Percentiles rank a stretch among this genome's conserved stretches.
These are phyloP conservation scores for Pseudeuparius sepicola DNA, from an alignment of 2,888 invertebrate species.

Conservation along the genomic window DNA sequence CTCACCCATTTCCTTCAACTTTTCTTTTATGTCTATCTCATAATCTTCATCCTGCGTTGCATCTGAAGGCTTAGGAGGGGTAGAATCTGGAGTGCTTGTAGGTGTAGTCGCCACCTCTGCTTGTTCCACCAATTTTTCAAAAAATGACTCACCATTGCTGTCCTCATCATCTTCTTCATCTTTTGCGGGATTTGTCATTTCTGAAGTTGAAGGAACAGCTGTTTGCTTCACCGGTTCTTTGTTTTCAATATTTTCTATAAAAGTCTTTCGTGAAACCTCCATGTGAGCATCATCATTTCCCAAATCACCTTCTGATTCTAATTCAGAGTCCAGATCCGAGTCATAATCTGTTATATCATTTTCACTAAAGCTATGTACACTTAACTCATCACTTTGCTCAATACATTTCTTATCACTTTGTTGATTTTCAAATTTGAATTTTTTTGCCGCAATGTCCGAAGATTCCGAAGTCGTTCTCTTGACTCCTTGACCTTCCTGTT, in stretches of 20 bases:
- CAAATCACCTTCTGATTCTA: slow-evolving; percentile 38
- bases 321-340: slow-evolving; percentile 33
- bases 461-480: slow-evolving; percentile 23
- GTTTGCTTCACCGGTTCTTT: no score
- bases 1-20: slow-evolving; percentile 52
- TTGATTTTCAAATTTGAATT: slow-evolving; percentile 27
- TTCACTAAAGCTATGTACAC: slow-evolving; percentile 30
- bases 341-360: slow-evolving; percentile 37
- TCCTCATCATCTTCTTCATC: slow-evolving; percentile 33
- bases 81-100: slow-evolving; percentile 10
- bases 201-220: slow-evolving; percentile 15
- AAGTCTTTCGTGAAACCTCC: neutral
- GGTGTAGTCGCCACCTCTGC: slow-evolving; percentile 23
- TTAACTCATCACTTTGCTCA: slow-evolving; percentile 25
- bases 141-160: slow-evolving; percentile 35
- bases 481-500: slow-evolving; percentile 18
- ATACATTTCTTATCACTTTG: neutral
- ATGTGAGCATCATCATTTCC: slow-evolving; percentile 24
- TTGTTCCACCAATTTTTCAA: slow-evolving; percentile 34
- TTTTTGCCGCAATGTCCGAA: slow-evolving; percentile 28
- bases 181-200: slow-evolving; percentile 25
- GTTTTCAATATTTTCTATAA: no score
- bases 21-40: slow-evolving; percentile 52
- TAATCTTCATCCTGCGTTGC: slow-evolving; percentile 35
- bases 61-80: slow-evolving; percentile 10